Conservation (phyloP, 2,113 vertebrate species). For the Chloroceryle aenea region DNA sequence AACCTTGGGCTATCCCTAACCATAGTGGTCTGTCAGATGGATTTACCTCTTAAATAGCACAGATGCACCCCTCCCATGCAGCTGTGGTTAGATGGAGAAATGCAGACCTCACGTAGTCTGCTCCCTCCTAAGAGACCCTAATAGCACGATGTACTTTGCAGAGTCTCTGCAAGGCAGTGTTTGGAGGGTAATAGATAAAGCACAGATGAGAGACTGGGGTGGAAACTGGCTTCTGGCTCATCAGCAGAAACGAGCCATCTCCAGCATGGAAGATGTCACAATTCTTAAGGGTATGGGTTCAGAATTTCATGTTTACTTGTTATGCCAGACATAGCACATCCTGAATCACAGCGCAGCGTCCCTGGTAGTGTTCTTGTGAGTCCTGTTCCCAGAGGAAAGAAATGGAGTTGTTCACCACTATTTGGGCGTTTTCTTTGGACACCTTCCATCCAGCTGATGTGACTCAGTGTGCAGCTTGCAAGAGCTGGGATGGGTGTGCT, state of each 20-base stretch:
- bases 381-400: not conserved
- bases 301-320: not conserved
- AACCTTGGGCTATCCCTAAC: not conserved
- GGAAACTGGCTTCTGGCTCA: not conserved
- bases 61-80: not conserved
- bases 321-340: not conserved
- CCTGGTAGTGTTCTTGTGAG: not conserved
- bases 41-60: not conserved
- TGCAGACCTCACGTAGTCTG: not conserved
- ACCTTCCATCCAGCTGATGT: not conserved
- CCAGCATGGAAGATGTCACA: not conserved
- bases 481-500: not conserved
- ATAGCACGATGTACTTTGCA: not conserved
- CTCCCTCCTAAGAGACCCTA: not conserved
- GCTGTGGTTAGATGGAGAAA: slow-evolving; percentile 2
- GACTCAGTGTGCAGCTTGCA: not conserved
- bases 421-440: not conserved
- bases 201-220: not conserved
- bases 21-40: not conserved
- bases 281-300: not conserved
- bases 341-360: accelerated
- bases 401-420: not conserved
- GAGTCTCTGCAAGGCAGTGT: not conserved
- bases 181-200: not conserved
- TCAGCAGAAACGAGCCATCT: not conserved